Evolutionary conservation across 2,113 vertebrate species (phyloP), one percentile per base, ranked within the genome.

Genomic region (Thamnophis sirtalis): DNA sequence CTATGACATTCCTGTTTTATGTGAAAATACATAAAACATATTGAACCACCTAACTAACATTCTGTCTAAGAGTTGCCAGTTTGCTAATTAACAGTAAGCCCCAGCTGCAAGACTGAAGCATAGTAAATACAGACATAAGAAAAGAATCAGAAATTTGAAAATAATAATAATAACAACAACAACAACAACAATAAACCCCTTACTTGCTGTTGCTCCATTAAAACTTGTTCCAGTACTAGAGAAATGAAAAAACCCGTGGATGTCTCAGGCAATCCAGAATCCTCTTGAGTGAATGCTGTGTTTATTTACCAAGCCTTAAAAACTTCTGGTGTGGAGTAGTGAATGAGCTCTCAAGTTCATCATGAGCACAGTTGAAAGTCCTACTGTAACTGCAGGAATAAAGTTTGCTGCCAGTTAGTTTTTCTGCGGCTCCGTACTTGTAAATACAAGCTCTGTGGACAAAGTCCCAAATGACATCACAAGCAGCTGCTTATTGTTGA

Each of bases 391-490:
- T 94, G 93, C 95, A 68, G 95, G 96, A 94, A 92, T 87, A 92
- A 94, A 97, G 96, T 97, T 96, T 95, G 95, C 95, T 94, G 96
- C 95, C 96, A 95, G 94, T 96, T 93, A 92, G 93, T 90, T 93
- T 96, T 95, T 28, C 92, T 94, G 94, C 96, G 95, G 96, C 97
- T 97, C 96, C 51, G 93, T 97, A 97, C 97, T 98, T 98, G 98
- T 97, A 98, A 98, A 97, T 98, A 98, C 97, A 97, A 97, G 97
- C 97, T 97, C 96, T 94, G 97, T 96, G 97, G 97, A 98, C 97
- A 98, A 98, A 98, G 97, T 98, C 97, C 97, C 97, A 97, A 97
- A 97, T 97, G 97, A 97, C 97, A 98, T 98, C 98, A 98, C 97
- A 97, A 96, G 97, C 97, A 98, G 98, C 98, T 98, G 98, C 97